Conservation (phyloP, 1,140 invertebrate species). For the Drosophila pallidifrons region DNA sequence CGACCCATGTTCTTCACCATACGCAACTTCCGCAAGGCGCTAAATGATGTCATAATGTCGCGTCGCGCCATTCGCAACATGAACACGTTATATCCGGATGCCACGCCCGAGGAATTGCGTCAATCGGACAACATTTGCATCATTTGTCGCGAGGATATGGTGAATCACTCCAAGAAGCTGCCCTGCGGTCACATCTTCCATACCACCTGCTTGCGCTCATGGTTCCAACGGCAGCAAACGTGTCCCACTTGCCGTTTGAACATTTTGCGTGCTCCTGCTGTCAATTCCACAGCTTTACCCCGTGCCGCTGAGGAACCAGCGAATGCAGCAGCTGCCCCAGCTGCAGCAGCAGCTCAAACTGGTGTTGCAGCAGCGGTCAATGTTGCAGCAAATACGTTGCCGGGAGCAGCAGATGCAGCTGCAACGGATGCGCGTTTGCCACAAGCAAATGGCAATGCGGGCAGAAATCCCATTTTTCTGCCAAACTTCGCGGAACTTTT, state of each 20-base stretch:
- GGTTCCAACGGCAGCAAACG: conserved; percentile 99
- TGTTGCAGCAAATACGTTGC: background rate
- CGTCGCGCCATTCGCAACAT: conserved; percentile 98
- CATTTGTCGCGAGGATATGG: conserved; percentile 92
- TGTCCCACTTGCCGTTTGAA: conserved; percentile 99
- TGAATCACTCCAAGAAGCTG: conserved; percentile 96
- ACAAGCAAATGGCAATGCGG: conserved; percentile 1
- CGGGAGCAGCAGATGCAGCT: background rate
- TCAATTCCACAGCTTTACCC: no score
- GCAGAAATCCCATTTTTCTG: conserved; percentile 19
- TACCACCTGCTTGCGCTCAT: conserved; percentile 98
- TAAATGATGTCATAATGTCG: conserved; percentile 99
- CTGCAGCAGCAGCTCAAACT: conserved; percentile 40
- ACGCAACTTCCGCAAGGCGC: conserved; percentile 98
- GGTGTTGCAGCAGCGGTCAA: conserved; percentile 37
- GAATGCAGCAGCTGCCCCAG: conserved; percentile 41
- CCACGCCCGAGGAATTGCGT: conserved; percentile 96
- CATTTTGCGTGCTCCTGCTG: conserved; percentile 92
- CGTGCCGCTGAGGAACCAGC: conserved; percentile 84
- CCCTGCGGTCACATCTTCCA: conserved; percentile 99
- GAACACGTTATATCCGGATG: conserved; percentile 99
- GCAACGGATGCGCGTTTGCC: no score
- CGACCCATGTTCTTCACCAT: conserved; percentile 99
- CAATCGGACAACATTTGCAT: conserved; percentile 99
- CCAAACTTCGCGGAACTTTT: conserved; percentile 65